These are phyloP conservation scores for Rhysida immarginata DNA, from an alignment of 1,140 invertebrate genomes.

Conservation along the genomic window DNA sequence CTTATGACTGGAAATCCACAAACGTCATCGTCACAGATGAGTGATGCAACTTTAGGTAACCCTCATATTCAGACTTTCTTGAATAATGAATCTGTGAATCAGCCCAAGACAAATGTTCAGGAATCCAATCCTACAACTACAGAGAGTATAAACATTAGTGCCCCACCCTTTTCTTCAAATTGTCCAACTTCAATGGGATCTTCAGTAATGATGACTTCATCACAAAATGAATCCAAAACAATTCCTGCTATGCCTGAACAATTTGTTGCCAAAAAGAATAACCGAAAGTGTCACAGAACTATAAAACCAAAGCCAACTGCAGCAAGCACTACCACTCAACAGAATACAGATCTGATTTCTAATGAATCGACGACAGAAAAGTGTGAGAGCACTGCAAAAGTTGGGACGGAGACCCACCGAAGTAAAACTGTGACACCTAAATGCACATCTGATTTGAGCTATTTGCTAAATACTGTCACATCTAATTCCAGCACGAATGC, in stretches of 20 bases:
- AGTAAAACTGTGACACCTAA: no score
- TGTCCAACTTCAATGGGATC: not conserved
- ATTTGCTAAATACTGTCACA: not conserved
- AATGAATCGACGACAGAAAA: no score
- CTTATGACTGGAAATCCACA: constrained; percentile 12
- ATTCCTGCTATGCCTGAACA: not conserved
- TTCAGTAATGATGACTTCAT: not conserved
- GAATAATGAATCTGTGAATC: no score
- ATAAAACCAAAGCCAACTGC: constrained; percentile 3
- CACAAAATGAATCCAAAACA: not conserved
- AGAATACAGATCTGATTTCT: no score
- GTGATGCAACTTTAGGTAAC: no score
- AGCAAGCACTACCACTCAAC: no score
- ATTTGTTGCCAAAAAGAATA: not conserved
- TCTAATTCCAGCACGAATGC: not conserved
- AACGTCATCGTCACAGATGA: not conserved
- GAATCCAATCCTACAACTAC: not conserved
- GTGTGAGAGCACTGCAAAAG: no score
- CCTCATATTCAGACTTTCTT: no score
- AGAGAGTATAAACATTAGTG: not conserved
- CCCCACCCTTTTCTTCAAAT: not conserved
- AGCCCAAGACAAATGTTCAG: not conserved
- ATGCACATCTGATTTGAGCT: no score
- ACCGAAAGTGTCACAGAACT: not conserved
- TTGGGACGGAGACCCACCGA: no score